These are phyloP conservation scores for Riparia riparia DNA, from an alignment of 2,113 vertebrate species.

Conservation along the genomic window DNA sequence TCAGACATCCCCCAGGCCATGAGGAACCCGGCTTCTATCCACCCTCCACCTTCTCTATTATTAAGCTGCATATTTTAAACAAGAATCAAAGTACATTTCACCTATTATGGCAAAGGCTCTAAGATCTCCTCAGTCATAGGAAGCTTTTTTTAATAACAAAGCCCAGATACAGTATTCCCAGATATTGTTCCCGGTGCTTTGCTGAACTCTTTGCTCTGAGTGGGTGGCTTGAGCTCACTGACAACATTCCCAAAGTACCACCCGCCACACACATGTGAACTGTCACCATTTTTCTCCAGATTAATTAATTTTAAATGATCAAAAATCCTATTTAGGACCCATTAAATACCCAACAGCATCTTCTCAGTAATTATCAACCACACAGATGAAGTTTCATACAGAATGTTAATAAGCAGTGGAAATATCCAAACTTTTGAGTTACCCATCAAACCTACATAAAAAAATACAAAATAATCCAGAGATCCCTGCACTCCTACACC, in stretches of 20 bases:
- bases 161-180: background rate
- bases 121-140: background rate
- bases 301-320: background rate
- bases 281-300: background rate
- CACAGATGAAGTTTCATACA: background rate
- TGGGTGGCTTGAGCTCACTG: background rate
- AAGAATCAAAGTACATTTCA: background rate
- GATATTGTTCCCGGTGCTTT: background rate
- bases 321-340: background rate
- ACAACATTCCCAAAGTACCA: background rate
- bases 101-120: constrained; percentile 11
- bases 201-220: background rate
- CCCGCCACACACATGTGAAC: background rate
- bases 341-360: background rate
- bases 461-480: background rate
- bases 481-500: background rate
- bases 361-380: background rate
- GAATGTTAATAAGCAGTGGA: background rate
- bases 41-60: background rate
- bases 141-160: background rate
- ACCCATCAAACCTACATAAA: constrained; percentile 8
- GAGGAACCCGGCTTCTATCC: background rate
- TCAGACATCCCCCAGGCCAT: background rate
- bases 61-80: background rate
- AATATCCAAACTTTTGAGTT: background rate